Base-by-base conservation (phyloP, 2,797 vertebrate species). In the Poeciliopsis infans region DNA sequence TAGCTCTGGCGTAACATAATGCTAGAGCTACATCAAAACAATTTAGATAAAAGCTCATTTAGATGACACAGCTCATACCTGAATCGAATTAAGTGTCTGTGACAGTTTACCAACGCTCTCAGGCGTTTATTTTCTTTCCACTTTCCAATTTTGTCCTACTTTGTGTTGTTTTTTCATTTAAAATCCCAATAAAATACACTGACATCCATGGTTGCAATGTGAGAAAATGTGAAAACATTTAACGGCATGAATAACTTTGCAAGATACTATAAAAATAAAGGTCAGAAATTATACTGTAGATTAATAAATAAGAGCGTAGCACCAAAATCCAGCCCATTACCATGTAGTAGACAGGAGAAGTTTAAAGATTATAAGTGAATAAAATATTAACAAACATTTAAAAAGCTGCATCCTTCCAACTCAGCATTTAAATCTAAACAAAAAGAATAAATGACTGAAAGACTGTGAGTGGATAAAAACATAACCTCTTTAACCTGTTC, bases 311-410 rank as follows among this genome's bases (percentile, higher is more conserved):
- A 57, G 80, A 28, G 83, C 82, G 86, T 91, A 94, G 93, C 93
- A 94, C 93, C 91, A 86, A 79, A 86, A 81, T 90, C 80, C 66
- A 81, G 84, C 87, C 85, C 80, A 80, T 82, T 84, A 79, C 75
- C 78, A 61, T 46, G 84, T 83, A 79, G 79, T 57, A 70, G 61
- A 71, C 57, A 82, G 45, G 46, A 71, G 11, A 64, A 45, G 51
- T 66, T 39, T 74, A 55, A 41, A 49, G 39, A 55, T 51, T 39
- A 51, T 73, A 36, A 79, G 41, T 28, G n/a, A 70, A 28, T 57
- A 68, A 39, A 6, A 39, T 39, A 39, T 39, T 39, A 5, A 78
- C 39, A 51, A n/a, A 72, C 68, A 18, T 25, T 57, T 76, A 59
- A 74, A 79, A 75, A 78, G 28, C 3, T 33, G n/a, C 61, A 66